A percentile compares a stretch with the other conserved stretches of the same genome.
These are phyloP conservation scores for Folsomia manolachei DNA, from an alignment of 2,888 invertebrate genomes.

Conservation along the genomic window DNA sequence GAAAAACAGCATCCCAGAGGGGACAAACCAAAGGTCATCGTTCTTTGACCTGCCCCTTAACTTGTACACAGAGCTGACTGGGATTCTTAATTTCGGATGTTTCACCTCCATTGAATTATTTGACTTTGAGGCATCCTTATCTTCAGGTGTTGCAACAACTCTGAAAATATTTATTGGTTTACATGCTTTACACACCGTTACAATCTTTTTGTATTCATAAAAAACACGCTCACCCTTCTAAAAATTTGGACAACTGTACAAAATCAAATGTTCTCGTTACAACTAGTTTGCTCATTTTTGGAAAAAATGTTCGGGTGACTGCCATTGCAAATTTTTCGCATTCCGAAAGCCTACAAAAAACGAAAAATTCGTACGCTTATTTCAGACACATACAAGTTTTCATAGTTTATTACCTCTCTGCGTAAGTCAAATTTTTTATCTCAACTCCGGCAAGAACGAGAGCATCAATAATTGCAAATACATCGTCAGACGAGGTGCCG, in stretches of 20 bases:
- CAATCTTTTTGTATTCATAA: not conserved
- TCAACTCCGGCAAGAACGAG: not conserved
- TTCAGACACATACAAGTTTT: not conserved
- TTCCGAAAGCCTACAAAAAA: not conserved
- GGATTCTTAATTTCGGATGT: not conserved
- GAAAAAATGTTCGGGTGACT: slow-evolving; percentile 1
- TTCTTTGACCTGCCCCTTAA: not conserved
- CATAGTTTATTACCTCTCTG: not conserved
- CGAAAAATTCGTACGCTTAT: not conserved
- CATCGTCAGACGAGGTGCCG: not conserved
- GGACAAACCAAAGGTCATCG: not conserved
- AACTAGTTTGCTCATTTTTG: not conserved
- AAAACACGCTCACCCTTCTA: not conserved
- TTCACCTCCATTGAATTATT: too few species aligned
- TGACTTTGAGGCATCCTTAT: too few species aligned
- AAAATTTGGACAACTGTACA: not conserved
- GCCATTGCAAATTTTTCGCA: not conserved
- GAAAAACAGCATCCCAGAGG: slow-evolving; percentile 4
- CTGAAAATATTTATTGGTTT: not conserved
- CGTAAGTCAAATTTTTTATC: not conserved
- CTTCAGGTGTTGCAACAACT: not conserved
- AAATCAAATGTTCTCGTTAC: not conserved
- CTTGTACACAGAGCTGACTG: not conserved
- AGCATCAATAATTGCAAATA: slow-evolving; percentile 9
- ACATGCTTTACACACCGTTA: not conserved